Conservation (phyloP, 2,888 invertebrate species). For the Epicampocera succincta region DNA sequence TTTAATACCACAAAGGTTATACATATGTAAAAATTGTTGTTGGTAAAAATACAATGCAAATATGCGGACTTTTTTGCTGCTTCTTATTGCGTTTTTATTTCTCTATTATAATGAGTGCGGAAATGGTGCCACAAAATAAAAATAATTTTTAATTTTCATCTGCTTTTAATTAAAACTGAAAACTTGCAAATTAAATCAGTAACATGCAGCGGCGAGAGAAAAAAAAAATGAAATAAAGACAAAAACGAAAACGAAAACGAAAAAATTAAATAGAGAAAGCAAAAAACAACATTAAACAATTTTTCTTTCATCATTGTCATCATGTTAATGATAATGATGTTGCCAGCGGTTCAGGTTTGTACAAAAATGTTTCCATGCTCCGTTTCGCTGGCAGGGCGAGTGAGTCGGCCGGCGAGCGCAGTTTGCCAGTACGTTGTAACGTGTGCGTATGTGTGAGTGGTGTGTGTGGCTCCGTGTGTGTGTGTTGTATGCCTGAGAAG, state of each 20-base stretch:
- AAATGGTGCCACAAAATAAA: conserved; percentile 58
- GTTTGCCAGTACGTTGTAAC: background rate
- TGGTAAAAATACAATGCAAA: conserved; percentile 30
- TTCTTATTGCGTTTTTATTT: conserved; percentile 11
- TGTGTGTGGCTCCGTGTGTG: too few relatives aligned
- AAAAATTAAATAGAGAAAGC: too few relatives aligned
- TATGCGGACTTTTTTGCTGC: conserved; percentile 2
- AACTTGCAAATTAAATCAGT: conserved; percentile 72
- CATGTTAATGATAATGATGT: conserved; percentile 52
- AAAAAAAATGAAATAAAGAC: conserved; percentile 26
- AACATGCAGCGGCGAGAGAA: conserved; percentile 24
- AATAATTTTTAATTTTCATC: conserved; percentile 72
- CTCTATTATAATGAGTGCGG: conserved; percentile 24
- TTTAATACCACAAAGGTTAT: conserved; percentile 48
- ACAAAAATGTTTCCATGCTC: background rate
- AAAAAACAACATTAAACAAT: conserved; percentile 22
- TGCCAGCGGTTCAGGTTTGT: conserved; percentile 1
- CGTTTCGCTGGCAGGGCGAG: too few relatives aligned
- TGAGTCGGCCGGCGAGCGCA: too few relatives aligned
- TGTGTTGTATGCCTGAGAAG: conserved; percentile 18
- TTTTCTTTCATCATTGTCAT: conserved; percentile 62
- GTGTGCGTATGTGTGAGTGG: background rate
- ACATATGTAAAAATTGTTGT: conserved; percentile 7
- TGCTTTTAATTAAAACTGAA: conserved; percentile 80
- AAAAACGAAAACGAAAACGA: too few relatives aligned